Conservation (phyloP, 1,140 invertebrate genomes). For the Hycleus cichorii region DNA sequence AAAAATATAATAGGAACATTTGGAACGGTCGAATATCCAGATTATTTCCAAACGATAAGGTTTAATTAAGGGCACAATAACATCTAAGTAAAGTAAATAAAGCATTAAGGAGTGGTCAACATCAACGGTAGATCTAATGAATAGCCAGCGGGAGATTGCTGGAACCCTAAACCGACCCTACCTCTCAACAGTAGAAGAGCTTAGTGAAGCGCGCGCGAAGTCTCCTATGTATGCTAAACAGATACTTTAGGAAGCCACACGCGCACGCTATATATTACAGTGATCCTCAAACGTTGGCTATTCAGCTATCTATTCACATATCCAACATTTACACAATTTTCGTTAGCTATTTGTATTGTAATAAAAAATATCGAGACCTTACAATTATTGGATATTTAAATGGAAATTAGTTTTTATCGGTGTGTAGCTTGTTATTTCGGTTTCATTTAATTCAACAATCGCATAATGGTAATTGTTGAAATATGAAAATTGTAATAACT, state of each 20-base stretch:
- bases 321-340: too few species aligned
- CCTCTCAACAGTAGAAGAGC: slow-evolving; percentile 7
- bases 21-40: slow-evolving; percentile 1
- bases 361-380: too few species aligned
- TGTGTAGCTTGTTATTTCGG: too few species aligned
- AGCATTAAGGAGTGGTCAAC: slow-evolving; percentile 7
- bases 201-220: slow-evolving; percentile 14
- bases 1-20: too few species aligned
- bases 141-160: slow-evolving; percentile 5
- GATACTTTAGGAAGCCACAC: slow-evolving; percentile 14
- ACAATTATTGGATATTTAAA: too few species aligned
- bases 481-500: too few species aligned
- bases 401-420: too few species aligned
- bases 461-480: too few species aligned
- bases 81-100: slow-evolving; percentile 11
- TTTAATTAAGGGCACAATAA: slow-evolving; percentile 12
- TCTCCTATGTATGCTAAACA: slow-evolving; percentile 16
- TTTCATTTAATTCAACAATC: too few species aligned
- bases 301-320: not conserved
- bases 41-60: slow-evolving; percentile 9
- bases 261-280: slow-evolving; percentile 14
- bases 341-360: too few species aligned
- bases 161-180: not conserved
- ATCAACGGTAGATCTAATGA: slow-evolving; percentile 4
- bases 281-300: slow-evolving; percentile 10